phyloP scores from a whole-genome alignment of 2,113 vertebrate species.

The Emydocephalus ijimae region DNA sequence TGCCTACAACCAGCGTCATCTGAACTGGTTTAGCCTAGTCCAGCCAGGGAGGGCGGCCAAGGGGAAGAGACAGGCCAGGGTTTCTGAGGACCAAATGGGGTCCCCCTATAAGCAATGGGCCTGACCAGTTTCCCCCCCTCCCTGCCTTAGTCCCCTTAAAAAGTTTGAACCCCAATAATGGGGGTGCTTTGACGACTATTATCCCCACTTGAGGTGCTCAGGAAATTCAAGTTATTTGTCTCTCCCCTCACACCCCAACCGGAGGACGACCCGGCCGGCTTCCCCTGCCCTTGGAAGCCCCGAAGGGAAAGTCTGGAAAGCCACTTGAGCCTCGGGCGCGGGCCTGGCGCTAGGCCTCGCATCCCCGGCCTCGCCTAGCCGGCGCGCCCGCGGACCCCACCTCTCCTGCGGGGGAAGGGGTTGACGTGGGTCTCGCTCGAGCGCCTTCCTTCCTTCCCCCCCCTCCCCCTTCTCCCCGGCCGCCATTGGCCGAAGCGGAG shows the following conservation, averaged over 20 bases:
- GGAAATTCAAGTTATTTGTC: not conserved
- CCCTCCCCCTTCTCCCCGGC: not conserved
- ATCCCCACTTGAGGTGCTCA: not conserved
- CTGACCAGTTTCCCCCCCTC: fast-evolving
- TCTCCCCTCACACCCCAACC: too few relatives aligned
- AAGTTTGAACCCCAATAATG: not conserved
- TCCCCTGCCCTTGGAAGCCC: not conserved
- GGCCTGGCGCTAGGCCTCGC: not conserved
- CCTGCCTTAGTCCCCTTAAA: not conserved
- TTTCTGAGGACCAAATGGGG: not conserved
- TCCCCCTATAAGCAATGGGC: not conserved
- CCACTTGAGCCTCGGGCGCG: not conserved
- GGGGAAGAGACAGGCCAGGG: not conserved
- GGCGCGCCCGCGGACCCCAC: conserved; percentile 6
- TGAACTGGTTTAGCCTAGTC: not conserved
- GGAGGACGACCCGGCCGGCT: not conserved
- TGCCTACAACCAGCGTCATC: not conserved
- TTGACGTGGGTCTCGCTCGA: conserved; percentile 5
- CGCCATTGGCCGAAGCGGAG: conserved; percentile 1
- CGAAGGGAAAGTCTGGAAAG: not conserved
- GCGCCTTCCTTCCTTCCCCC: not conserved
- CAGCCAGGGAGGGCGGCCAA: not conserved
- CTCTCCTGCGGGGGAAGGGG: conserved; percentile 14
- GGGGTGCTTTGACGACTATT: not conserved
- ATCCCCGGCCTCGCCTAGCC: conserved; percentile 23